Percentiles rank a stretch among this genome's conserved stretches.
phyloP scores from a whole-genome alignment of 2,113 vertebrate species.

The Aleadryas rufinucha region DNA sequence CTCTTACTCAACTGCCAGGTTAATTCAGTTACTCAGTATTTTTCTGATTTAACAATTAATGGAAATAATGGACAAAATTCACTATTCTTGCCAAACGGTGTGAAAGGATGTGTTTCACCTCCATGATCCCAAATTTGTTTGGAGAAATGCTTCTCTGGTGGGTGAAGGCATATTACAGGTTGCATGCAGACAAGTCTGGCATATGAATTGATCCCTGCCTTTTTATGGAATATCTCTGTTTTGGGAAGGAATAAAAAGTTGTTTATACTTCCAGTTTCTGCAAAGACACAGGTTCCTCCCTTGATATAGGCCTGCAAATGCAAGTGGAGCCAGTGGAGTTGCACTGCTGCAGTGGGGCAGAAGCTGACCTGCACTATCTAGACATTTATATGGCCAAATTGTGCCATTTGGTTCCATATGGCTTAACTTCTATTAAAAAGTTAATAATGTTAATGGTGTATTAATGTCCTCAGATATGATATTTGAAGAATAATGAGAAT shows the following conservation, averaged over 20 bases:
- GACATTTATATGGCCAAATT: not conserved
- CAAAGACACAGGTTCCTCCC: not conserved
- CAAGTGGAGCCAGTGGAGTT: not conserved
- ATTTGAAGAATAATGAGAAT: slow-evolving; percentile 37
- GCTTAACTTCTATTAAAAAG: slow-evolving; percentile 22
- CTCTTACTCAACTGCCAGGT: not conserved
- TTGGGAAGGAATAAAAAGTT: not conserved
- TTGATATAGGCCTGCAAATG: not conserved
- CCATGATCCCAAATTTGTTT: not conserved
- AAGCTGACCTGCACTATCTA: not conserved
- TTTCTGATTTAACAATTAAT: not conserved
- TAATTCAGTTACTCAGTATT: not conserved
- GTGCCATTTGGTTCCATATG: slow-evolving; percentile 7
- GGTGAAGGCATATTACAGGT: not conserved
- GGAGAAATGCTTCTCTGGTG: not conserved
- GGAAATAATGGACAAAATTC: not conserved
- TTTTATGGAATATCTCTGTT: not conserved
- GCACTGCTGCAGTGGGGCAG: not conserved
- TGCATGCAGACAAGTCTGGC: not conserved
- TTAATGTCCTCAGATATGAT: not conserved
- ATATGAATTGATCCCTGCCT: not conserved
- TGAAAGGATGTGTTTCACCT: not conserved
- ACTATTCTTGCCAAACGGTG: not conserved
- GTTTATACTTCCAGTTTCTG: not conserved
- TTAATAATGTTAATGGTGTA: slow-evolving; percentile 25